phyloP scores from a whole-genome alignment of 1,140 invertebrate genomes.

The Hypothenemus hampei region DNA sequence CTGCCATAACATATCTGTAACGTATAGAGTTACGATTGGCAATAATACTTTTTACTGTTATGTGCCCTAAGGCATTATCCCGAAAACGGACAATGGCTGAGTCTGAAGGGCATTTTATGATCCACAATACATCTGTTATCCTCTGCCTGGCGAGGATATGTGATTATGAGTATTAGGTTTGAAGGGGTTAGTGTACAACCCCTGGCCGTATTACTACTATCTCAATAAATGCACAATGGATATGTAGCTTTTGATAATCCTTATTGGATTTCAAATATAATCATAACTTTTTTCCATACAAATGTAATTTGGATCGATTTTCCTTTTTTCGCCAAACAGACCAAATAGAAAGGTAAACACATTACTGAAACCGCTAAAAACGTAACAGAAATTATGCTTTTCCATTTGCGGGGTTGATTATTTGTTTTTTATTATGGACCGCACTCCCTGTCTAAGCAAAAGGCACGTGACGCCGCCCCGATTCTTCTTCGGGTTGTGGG shows the following conservation, averaged over 20 bases:
- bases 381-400: slow-evolving; percentile 12
- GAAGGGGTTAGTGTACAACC: slow-evolving; percentile 14
- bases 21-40: slow-evolving; percentile 24
- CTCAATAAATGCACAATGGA: no score
- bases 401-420: slow-evolving; percentile 12
- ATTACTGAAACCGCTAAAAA: background rate
- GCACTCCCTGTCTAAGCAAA: slow-evolving; percentile 19
- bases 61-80: slow-evolving; percentile 18
- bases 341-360: no score
- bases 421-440: slow-evolving; percentile 20
- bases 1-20: slow-evolving; percentile 16
- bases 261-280: no score
- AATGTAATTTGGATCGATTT: no score
- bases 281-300: no score
- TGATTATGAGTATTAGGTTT: slow-evolving; percentile 22
- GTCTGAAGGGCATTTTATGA: slow-evolving; percentile 25
- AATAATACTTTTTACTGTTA: slow-evolving; percentile 30
- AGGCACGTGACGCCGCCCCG: slow-evolving; percentile 10
- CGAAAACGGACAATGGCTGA: slow-evolving; percentile 13
- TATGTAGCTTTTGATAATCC: no score
- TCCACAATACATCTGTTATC: slow-evolving; percentile 29
- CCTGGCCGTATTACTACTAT: background rate
- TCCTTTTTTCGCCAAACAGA: no score
- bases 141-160: slow-evolving; percentile 16
- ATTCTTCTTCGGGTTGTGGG: slow-evolving; percentile 1